Base-by-base conservation (phyloP, 1,140 invertebrate genomes). In the Drosophila pectinifera region DNA sequence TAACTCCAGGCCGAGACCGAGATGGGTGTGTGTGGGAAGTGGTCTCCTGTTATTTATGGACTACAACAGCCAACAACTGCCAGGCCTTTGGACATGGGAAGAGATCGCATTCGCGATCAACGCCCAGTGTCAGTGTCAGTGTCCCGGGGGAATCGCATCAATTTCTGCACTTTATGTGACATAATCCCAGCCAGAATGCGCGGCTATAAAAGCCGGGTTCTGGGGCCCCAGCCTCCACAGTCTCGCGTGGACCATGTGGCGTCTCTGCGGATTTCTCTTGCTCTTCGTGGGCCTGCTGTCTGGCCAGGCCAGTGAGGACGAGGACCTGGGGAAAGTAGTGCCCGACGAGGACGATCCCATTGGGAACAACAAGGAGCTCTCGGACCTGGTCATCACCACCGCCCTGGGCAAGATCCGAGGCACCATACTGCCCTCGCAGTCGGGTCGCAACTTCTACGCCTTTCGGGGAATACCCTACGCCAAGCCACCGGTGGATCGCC, bases 391-490 rank as follows among this genome's bases (percentile, higher is more conserved):
- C 6, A 73, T 92, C 1, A 91, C 88, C 61, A 92, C 91, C 11
- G 90, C 84, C 0, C 28, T 92, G 62, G 91, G 91, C 8, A 91
- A 92, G 45, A 90, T 92, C 11, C 75, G 91, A 8, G 91, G 91
- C 5, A 92, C 91, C 1, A 76, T 83, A 3, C 36, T 92, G 26
- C 77, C 86, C n/a, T 89, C 91, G 0, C 80, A 91, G 20, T 64
- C 76, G 6, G 94, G 94, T 5, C 93, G 93, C 57, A 91, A 84
- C 10, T 95, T 95, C 74, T 95, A 93, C 78, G 93, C 95, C n/a
- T 96, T 95, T 68, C 94, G 94, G 10, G 95, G 95, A 2, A 93
- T 96, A 2, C 94, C 94, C 39, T 96, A 95, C 74, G 95, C 94
- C 0, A 93, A 95, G 79, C 92, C 95, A 7, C 95, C 95, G 0